Evolutionary conservation across 2,797 vertebrate genomes (phyloP).

Genomic region (Dallia pectoralis): DNA sequence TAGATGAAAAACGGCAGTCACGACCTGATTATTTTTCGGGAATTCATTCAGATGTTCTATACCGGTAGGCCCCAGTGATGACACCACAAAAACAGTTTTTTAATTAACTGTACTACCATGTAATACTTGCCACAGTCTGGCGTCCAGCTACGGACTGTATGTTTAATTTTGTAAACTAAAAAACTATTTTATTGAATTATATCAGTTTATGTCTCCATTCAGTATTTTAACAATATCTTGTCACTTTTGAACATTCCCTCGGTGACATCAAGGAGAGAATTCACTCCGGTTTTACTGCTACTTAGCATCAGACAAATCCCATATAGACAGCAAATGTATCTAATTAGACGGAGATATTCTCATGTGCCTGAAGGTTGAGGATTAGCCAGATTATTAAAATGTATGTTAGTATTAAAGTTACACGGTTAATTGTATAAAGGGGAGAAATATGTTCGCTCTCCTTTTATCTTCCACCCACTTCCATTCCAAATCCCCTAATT

Average conservation of each 20-base stretch:
- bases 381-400: slow-evolving; percentile 88
- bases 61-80: no score
- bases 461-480: slow-evolving; percentile 45
- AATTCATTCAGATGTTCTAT: no score
- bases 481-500: slow-evolving; percentile 43
- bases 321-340: slow-evolving; percentile 68
- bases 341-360: slow-evolving; percentile 70
- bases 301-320: slow-evolving; percentile 59
- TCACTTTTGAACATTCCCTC: no score
- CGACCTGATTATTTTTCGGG: no score
- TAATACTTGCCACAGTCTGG: no score
- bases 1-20: no score
- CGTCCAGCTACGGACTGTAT: no score
- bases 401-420: slow-evolving; percentile 83
- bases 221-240: no score
- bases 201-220: slow-evolving; percentile 12
- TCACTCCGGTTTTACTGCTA: slow-evolving; percentile 57
- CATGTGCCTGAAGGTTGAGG: slow-evolving; percentile 65
- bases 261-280: slow-evolving; percentile 30
- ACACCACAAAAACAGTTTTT: no score
- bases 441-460: slow-evolving; percentile 71
- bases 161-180: no score
- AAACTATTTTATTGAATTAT: not conserved
- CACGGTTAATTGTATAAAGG: slow-evolving; percentile 89
- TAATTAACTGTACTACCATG: no score